These are phyloP conservation scores for Psilopogon haemacephalus DNA, from an alignment of 2,113 vertebrate genomes.

Conservation along the genomic window DNA sequence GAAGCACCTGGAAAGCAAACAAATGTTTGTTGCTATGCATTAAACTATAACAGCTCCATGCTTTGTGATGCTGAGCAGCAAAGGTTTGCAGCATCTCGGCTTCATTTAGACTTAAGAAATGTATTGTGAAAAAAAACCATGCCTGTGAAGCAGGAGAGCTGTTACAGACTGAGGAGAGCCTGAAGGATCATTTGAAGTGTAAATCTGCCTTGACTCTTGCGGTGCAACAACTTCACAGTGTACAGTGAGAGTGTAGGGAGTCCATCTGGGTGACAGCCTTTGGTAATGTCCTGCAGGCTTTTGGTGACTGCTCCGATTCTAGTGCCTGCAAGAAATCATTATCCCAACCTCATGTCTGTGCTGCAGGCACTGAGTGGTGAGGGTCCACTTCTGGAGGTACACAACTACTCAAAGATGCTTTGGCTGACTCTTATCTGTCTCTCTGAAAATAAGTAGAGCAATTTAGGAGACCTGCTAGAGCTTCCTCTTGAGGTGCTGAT, in stretches of 20 bases:
- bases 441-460: not conserved
- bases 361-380: not conserved
- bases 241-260: not conserved
- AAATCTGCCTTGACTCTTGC: not conserved
- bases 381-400: not conserved
- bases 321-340: not conserved
- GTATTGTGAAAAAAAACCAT: not conserved
- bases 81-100: not conserved
- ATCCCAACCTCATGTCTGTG: not conserved
- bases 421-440: not conserved
- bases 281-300: not conserved
- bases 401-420: not conserved
- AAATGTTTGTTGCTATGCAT: not conserved
- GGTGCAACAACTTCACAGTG: not conserved
- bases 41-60: not conserved
- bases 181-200: not conserved
- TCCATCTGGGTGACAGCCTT: not conserved
- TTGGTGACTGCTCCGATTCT: not conserved
- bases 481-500: not conserved
- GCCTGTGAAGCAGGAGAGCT: not conserved
- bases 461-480: not conserved
- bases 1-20: not conserved
- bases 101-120: not conserved
- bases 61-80: not conserved
- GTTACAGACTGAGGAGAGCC: not conserved